phyloP scores from a whole-genome alignment of 1,140 invertebrate genomes.

The Episyrphus balteatus region DNA sequence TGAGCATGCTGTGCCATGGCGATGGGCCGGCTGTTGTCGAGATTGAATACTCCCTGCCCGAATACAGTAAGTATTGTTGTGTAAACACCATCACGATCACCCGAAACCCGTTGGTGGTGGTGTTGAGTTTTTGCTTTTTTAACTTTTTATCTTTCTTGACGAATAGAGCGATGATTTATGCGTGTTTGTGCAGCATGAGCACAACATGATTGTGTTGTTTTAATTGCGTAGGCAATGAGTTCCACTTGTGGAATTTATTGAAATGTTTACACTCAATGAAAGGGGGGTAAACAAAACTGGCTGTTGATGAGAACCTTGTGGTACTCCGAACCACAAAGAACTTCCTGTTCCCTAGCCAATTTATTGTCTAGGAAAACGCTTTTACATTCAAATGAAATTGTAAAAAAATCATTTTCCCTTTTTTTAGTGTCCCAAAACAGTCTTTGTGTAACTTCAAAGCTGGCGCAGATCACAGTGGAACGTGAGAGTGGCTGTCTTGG shows the following conservation, averaged over 20 bases:
- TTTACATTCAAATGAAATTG: no score
- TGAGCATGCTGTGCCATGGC: conserved; percentile 62
- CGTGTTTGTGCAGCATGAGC: conserved; percentile 12
- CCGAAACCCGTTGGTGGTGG: no score
- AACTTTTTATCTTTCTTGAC: conserved; percentile 8
- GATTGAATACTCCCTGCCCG: conserved; percentile 71
- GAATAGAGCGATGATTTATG: conserved; percentile 16
- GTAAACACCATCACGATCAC: no score
- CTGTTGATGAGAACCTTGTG: no score
- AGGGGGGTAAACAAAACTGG: no score
- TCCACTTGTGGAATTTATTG: not conserved
- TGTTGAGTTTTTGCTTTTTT: no score
- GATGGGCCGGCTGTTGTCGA: conserved; percentile 61
- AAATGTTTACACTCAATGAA: no score
- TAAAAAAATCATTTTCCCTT: no score
- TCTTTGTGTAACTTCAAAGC: conserved; percentile 57
- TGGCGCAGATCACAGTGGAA: conserved; percentile 64
- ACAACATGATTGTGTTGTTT: conserved; percentile 17
- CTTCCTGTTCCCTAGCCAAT: no score
- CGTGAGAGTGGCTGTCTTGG: conserved; percentile 77
- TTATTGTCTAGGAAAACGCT: no score
- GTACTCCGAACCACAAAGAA: no score
- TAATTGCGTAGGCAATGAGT: conserved; percentile 15
- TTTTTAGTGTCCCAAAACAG: conserved; percentile 47
- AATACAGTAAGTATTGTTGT: conserved; percentile 47